Base-by-base conservation (phyloP, 2,888 invertebrate species). In the Cyrtodaria siliqua region DNA sequence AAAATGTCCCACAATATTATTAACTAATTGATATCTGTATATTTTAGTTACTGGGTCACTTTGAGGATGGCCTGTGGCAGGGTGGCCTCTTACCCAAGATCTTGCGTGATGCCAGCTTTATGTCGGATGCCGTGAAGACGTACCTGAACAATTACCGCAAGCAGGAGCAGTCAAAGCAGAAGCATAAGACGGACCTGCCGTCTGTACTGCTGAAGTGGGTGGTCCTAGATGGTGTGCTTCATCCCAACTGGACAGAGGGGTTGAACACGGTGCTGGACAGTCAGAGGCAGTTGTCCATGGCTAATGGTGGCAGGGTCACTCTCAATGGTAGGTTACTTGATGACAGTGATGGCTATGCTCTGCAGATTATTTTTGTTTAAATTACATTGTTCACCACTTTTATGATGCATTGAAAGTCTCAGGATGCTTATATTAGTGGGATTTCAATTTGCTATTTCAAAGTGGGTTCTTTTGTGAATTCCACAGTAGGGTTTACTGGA, bases 171-270 rank as follows among this genome's bases (percentile, higher is more conserved):
- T 78, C 70, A 6, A 89, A 86, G 62, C 83, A 84, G 62, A 84
- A 85, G 49, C 80, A 74, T 20, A 86, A 86, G 42, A 44, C 70
- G 12, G 90, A 91, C 40, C 53, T 86, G n/a, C 88, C 89, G 0
- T 89, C 89, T 8, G 67, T 87, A 3, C 68, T 91, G 24, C 75
- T 88, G 14, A 84, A 88, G 40, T 92, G 92, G 92, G 73, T 92
- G 20, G 85, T 92, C 1, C 67, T 92, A 64, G 92, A 92, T 74
- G 92, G 92, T 1, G 83, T 86, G 29, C 77, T 92, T 26, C 85
- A 89, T 60, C 86, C 90, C 0, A 75, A 70, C 6, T 92, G 92
- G 92, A 89, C 91, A 2, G 92, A 92, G 57, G 86, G 85, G 29
- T 73, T 92, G 55, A 90, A 88, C 77, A 89, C 89, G 0, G 67